Percentiles rank a stretch among this genome's conserved stretches.
Evolutionary conservation across 2,888 invertebrate species (phyloP).

Genomic region (Drosophila niveifrons): DNA sequence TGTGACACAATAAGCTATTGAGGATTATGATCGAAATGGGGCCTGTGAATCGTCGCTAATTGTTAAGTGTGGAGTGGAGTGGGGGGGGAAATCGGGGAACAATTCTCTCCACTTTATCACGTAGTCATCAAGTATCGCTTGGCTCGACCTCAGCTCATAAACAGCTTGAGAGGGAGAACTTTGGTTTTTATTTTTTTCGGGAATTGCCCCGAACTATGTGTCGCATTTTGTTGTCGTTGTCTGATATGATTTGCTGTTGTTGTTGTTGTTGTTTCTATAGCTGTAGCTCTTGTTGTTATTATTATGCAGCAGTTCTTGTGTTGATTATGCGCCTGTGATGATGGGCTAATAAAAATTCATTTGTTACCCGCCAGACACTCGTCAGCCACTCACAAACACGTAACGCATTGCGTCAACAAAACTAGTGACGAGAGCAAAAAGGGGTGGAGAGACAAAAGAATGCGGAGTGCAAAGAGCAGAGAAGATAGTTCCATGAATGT

Average conservation of each 20-base stretch:
- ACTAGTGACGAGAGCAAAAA: background rate
- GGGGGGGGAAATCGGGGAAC: constrained; percentile 25
- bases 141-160: constrained; percentile 38
- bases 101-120: constrained; percentile 75
- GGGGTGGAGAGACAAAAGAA: background rate
- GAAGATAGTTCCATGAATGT: constrained; percentile 29
- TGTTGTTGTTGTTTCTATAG: constrained; percentile 32
- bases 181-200: constrained; percentile 15
- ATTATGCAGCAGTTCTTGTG: constrained; percentile 77
- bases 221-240: constrained; percentile 32
- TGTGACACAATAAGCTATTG: constrained; percentile 35
- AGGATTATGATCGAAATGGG: constrained; percentile 49
- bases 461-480: background rate
- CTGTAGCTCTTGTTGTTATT: constrained; percentile 55
- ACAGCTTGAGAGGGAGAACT: constrained; percentile 21
- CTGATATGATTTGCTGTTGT: constrained; percentile 42
- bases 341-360: constrained; percentile 81
- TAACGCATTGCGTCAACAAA: constrained; percentile 57
- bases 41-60: constrained; percentile 25
- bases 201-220: background rate
- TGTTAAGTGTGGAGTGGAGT: constrained; percentile 9
- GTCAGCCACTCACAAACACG: constrained; percentile 47
- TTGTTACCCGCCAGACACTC: constrained; percentile 46
- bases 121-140: constrained; percentile 70
- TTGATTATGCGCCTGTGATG: constrained; percentile 62